Base-by-base conservation (phyloP, 2,797 vertebrate genomes). In the Phoeniculus purpureus region DNA sequence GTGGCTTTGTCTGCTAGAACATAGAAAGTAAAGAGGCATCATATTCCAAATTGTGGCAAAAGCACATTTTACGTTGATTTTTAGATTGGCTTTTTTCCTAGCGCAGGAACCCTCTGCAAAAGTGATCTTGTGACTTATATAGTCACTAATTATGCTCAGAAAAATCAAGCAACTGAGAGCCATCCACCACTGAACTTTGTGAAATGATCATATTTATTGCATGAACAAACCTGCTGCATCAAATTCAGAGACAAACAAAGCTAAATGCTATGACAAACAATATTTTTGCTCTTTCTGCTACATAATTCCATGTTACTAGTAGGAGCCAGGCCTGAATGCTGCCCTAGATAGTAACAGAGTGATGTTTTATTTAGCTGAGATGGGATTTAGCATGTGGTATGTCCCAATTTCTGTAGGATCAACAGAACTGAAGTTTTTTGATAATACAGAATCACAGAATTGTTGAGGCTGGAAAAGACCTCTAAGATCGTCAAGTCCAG, bases 111-210 rank as follows among this genome's bases (percentile, higher is more conserved):
- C 43, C 12, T 75, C 68, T 91, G 50, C 45, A 72, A 55, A 90
- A 43, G 74, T 12, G 40, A 80, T 81, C 59, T 65, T 90, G 66
- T 81, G 81, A 87, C 74, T 89, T 91, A 26, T 3, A 23, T 27
- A 77, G 43, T 84, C 66, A 37, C 55, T 91, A 90, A 79, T 89
- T 95, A 72, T 62, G 65, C 70, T 86, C 48, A 83, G 82, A 93
- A 85, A 72, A 83, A 80, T 62, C 23, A 80, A 61, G 60, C 27
- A 20, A 34, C 47, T 71, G 62, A 83, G 80, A 91, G 47, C 66
- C 43, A 89, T 87, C 26, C n/a, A 60, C 51, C 66, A 9, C n/a
- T 87, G 79, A 85, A 72, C 78, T 95, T 84, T 16, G 43, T 58
- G 52, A 72, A 90, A 56, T n/a, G 26, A 19, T 83, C 17, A 3